A percentile compares a stretch with the other conserved stretches of the same genome.
phyloP scores from a whole-genome alignment of 2,797 vertebrate genomes.

The Enteromius paludinosus region DNA sequence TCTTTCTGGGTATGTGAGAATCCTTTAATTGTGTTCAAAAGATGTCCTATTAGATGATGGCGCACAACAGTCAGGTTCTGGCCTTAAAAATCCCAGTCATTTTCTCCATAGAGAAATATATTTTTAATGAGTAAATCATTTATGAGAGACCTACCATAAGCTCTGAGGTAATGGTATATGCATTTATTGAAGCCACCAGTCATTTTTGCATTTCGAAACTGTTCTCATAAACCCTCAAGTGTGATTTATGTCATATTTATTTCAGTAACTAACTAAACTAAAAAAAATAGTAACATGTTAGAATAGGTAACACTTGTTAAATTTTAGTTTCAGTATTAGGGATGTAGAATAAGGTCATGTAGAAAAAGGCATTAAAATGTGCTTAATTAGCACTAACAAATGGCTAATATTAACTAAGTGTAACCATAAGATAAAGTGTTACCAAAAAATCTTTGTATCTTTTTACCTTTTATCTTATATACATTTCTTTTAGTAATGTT shows the following conservation, averaged over 20 bases:
- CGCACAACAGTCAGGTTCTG: not conserved
- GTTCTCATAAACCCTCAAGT: not conserved
- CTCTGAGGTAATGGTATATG: not conserved
- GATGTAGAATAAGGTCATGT: no score
- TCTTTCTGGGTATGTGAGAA: slow-evolving; percentile 87
- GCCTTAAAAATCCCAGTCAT: not conserved
- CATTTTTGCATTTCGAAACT: not conserved
- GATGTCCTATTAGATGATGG: not conserved
- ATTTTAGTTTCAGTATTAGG: no score
- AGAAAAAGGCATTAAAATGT: no score
- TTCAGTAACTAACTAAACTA: not conserved
- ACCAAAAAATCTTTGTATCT: not conserved
- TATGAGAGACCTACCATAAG: not conserved
- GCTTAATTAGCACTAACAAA: no score
- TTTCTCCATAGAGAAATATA: slow-evolving; percentile 10
- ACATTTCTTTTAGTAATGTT: not conserved
- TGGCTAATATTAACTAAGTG: no score
- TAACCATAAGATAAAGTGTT: no score
- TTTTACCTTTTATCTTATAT: not conserved
- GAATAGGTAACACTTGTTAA: no score
- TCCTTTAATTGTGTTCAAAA: slow-evolving; percentile 1
- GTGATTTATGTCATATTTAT: no score
- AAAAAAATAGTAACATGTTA: no score
- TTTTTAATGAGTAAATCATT: not conserved
- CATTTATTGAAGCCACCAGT: not conserved